phyloP scores from a whole-genome alignment of 1,140 invertebrate species.

The Alviniconcha marisindica region DNA sequence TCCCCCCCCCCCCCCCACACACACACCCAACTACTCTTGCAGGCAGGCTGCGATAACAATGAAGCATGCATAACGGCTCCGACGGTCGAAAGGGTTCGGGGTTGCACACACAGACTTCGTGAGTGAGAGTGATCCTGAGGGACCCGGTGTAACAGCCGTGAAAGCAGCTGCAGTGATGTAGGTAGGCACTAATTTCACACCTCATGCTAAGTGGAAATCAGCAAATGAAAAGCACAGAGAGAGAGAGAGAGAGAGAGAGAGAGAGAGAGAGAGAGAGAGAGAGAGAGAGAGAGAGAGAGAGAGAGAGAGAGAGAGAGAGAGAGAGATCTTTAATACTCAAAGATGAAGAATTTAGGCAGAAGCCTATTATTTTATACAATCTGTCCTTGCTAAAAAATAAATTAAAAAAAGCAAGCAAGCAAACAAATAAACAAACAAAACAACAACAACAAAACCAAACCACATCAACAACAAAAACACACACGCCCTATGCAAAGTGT shows the following conservation, averaged over 20 bases:
- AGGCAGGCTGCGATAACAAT: too few relatives aligned
- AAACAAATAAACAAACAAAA: neutral
- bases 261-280: slow-evolving; percentile 20
- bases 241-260: neutral
- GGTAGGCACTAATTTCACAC: neutral
- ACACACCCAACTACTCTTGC: too few relatives aligned
- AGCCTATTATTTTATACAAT: too few relatives aligned
- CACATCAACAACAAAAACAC: too few relatives aligned
- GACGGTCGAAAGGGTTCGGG: neutral
- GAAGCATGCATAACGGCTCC: too few relatives aligned
- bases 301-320: slow-evolving; percentile 25
- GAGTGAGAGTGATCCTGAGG: neutral
- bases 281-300: neutral
- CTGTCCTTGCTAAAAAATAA: too few relatives aligned
- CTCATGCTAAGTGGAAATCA: neutral
- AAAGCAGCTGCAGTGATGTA: neutral
- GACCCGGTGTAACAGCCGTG: neutral
- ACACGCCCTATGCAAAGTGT: too few relatives aligned
- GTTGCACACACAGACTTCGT: neutral
- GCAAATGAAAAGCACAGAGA: neutral
- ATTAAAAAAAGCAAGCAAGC: neutral
- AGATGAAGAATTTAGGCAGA: neutral
- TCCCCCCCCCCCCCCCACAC: too few relatives aligned
- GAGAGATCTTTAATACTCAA: neutral
- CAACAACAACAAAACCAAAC: neutral